Base-by-base conservation (phyloP, 2,888 invertebrate genomes). In the Sarcophaga variegata region DNA sequence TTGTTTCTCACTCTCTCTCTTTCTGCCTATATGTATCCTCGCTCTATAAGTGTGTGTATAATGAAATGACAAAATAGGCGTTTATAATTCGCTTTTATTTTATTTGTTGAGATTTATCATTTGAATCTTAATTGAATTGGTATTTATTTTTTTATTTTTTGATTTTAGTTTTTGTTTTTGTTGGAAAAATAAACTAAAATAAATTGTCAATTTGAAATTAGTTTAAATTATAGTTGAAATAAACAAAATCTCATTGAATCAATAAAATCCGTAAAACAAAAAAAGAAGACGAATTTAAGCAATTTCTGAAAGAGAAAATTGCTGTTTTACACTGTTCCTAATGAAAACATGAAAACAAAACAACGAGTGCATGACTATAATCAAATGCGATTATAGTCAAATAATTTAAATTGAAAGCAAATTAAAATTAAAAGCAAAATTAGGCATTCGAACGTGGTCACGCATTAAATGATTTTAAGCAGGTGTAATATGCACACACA, bases 121-220 rank as follows among this genome's bases (percentile, higher is more conserved):
- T 70, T 62, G 66, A 37, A 81, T 85, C 76, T 85, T 75, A 85
- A 85, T 85, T 85, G 71, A 85, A 80, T 81, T 76, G 71, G 54
- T 14, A 37, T 37, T 37, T 37, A 37, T 37, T 37, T 37, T 37
- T 37, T 37, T 37, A 37, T 37, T 37, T 37, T 37, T 10, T 37
- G 10, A 37, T 37, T 8, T 37, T 37, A 10, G 37, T 37, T 37
- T 8, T 4, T 1, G 54, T 54, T 54, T 54, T 54, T 54, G 14
- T 54, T 17, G 17, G 14, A 0, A 54, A 54, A 54, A 54, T 54
- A 54, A 54, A 54, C 17, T 54, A 14, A 54, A 54, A 54, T 3
- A 10, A 54, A 54, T 10, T 54, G 54, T 54, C 54, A 54, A 14
- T 54, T 12, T 54, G 17, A 54, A 54, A 37, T 37, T 37, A 37